A percentile compares a stretch with the other conserved stretches of the same genome.
These are phyloP conservation scores for Lithosia quadra DNA, from an alignment of 2,888 invertebrate genomes.

Conservation along the genomic window DNA sequence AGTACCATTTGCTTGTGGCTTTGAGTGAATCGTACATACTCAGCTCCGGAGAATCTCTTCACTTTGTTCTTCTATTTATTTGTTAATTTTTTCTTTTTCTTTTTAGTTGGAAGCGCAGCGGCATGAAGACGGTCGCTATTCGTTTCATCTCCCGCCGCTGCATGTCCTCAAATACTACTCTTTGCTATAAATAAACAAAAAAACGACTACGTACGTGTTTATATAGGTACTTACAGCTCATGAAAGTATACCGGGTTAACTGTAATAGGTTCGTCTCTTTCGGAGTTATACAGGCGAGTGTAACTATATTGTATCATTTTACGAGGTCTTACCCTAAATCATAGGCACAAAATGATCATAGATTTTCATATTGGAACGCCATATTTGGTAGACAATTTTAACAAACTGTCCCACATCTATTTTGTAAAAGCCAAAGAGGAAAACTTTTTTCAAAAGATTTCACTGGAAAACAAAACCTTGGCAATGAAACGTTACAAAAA, in stretches of 20 bases:
- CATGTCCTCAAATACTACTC: constrained; percentile 58
- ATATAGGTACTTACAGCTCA: not conserved
- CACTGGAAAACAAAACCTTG: not conserved
- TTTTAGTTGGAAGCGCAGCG: constrained; percentile 69
- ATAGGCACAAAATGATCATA: no score
- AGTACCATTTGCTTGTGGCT: no score
- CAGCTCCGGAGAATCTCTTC: no score
- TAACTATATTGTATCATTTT: no score
- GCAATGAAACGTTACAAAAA: not conserved
- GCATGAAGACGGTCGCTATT: constrained; percentile 66
- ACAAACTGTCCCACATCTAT: not conserved
- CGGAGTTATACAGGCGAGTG: no score
- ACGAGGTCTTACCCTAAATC: no score
- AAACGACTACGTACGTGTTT: constrained; percentile 6
- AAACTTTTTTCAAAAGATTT: not conserved
- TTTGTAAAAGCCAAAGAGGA: no score
- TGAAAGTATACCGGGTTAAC: no score
- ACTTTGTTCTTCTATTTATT: not conserved
- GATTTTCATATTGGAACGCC: no score
- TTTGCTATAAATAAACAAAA: constrained; percentile 36
- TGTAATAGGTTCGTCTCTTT: no score
- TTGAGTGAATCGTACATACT: no score
- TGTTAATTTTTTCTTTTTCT: constrained; percentile 15
- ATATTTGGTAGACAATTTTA: not conserved
- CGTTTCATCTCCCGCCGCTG: constrained; percentile 73